These are phyloP conservation scores for Drosophila nigromelanica DNA, from an alignment of 1,140 invertebrate genomes.

Conservation along the genomic window DNA sequence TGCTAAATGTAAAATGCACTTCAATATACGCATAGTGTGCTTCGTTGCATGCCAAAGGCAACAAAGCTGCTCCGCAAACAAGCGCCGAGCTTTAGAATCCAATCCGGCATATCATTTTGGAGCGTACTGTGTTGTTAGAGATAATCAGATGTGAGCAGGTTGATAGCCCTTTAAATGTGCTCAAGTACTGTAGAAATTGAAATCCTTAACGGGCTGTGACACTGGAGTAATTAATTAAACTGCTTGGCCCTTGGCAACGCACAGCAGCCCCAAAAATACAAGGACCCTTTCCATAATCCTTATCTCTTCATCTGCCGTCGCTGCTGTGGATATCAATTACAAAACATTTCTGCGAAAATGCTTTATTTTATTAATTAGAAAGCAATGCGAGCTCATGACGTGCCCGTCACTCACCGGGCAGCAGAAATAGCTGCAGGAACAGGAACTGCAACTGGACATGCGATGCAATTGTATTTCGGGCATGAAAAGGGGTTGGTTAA, in stretches of 20 bases:
- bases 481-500: constrained; percentile 1
- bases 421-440: background rate
- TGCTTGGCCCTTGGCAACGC: constrained; percentile 40
- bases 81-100: background rate
- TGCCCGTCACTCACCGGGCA: constrained; percentile 8
- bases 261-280: constrained; percentile 41
- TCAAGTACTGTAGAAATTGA: constrained; percentile 30
- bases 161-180: constrained; percentile 33
- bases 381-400: constrained; percentile 41
- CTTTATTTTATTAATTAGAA: constrained; percentile 72
- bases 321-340: constrained; percentile 63
- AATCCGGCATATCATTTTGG: constrained; percentile 7
- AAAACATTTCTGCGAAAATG: constrained; percentile 41
- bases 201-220: constrained; percentile 15
- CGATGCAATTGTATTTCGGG: constrained; percentile 35
- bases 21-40: constrained; percentile 73
- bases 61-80: constrained; percentile 24
- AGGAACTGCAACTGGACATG: constrained; percentile 39
- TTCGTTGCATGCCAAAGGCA: constrained; percentile 73
- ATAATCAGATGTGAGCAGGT: constrained; percentile 27
- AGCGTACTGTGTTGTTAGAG: constrained; percentile 13
- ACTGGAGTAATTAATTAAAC: constrained; percentile 42
- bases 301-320: background rate
- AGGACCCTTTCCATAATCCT: background rate
- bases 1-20: constrained; percentile 65